Evolutionary conservation across 2,113 vertebrate species (phyloP).

Genomic region (Lathamus discolor): DNA sequence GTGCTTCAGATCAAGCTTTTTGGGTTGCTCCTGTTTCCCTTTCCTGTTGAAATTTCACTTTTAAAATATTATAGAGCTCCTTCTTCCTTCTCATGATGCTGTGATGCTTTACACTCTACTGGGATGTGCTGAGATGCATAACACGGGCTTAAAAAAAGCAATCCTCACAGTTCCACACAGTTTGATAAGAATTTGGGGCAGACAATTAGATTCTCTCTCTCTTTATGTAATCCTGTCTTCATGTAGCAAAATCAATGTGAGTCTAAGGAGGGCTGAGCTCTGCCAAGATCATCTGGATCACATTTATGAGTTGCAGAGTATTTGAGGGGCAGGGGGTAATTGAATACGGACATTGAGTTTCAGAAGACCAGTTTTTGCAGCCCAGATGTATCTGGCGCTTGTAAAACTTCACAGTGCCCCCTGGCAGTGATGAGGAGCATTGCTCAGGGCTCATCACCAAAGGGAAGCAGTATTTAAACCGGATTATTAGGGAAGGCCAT

Average conservation of each 20-base stretch:
- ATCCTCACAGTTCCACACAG: not conserved
- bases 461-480: not conserved
- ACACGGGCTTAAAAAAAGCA: not conserved
- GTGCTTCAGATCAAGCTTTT: not conserved
- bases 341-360: not conserved
- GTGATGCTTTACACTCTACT: not conserved
- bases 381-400: not conserved
- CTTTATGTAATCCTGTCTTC: not conserved
- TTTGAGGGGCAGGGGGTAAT: not conserved
- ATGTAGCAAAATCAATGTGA: not conserved
- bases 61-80: not conserved
- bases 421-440: not conserved
- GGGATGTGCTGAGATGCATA: not conserved
- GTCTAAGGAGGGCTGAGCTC: not conserved
- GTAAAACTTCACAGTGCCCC: not conserved
- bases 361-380: not conserved
- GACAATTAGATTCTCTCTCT: not conserved
- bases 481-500: not conserved
- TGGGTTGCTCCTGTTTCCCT: not conserved
- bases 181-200: not conserved
- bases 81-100: not conserved
- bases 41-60: not conserved
- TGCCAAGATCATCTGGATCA: rapidly evolving
- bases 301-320: not conserved
- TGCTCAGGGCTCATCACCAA: not conserved